phyloP scores from a whole-genome alignment of 2,113 vertebrate genomes.

The Amblyopsis rosae region DNA sequence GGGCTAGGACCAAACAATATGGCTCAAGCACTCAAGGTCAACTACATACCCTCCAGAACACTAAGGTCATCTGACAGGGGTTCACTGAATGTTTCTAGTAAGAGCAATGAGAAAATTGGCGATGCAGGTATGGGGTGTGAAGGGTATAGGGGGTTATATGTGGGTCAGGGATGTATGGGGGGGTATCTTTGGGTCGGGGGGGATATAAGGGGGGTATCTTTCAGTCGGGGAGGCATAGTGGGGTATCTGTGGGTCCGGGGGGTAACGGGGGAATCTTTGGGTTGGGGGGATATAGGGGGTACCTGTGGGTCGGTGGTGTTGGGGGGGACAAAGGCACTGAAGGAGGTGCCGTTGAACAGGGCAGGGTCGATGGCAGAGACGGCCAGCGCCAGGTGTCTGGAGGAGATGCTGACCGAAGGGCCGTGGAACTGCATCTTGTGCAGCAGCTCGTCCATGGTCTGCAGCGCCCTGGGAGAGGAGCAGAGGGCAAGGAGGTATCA shows the following conservation, averaged over 20 bases:
- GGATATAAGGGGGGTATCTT: neutral
- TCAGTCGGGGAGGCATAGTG: too few relatives aligned
- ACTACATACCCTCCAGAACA: too few relatives aligned
- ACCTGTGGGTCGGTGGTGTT: conserved; percentile 88
- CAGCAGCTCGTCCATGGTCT: conserved; percentile 87
- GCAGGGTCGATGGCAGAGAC: conserved; percentile 80
- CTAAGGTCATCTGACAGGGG: too few relatives aligned
- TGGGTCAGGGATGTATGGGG: too few relatives aligned
- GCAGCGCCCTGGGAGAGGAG: conserved; percentile 80
- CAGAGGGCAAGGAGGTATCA: neutral
- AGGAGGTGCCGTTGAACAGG: conserved; percentile 80
- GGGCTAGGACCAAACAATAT: too few relatives aligned
- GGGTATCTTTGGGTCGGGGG: too few relatives aligned
- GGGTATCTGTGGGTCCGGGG: neutral
- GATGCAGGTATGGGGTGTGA: too few relatives aligned
- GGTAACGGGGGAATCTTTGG: too few relatives aligned
- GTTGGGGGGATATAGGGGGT: conserved; percentile 14
- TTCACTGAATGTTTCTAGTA: too few relatives aligned
- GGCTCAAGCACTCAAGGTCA: too few relatives aligned
- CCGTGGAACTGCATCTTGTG: conserved; percentile 87
- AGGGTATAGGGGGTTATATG: too few relatives aligned
- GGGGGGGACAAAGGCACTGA: conserved; percentile 82
- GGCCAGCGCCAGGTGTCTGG: conserved; percentile 85
- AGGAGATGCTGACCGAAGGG: conserved; percentile 83
- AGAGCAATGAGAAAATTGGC: too few relatives aligned